Percentiles rank a stretch among this genome's conserved stretches.
Conservation (phyloP, 2,797 vertebrate genomes). For the Sebastes cheni region DNA sequence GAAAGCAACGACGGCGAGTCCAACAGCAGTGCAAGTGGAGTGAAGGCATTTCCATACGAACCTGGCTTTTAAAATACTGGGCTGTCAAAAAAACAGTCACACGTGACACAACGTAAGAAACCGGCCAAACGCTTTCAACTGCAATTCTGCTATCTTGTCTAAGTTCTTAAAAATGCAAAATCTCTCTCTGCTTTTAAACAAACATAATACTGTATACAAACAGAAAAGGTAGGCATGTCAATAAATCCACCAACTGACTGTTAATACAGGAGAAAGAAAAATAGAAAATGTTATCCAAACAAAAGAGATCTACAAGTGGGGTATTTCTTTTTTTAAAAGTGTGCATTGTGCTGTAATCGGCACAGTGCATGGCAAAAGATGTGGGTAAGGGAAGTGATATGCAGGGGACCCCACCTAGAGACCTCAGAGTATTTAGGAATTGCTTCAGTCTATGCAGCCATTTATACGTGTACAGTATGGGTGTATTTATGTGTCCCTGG, state of each 20-base stretch:
- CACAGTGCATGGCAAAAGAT: slow-evolving; percentile 75
- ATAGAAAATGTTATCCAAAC: slow-evolving; percentile 80
- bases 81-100: slow-evolving; percentile 99
- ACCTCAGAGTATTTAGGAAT: slow-evolving; percentile 53
- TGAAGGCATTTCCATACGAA: slow-evolving; percentile 99
- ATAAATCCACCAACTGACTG: slow-evolving; percentile 80
- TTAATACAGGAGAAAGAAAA: slow-evolving; percentile 84
- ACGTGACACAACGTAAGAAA: slow-evolving; percentile 99
- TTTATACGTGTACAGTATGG: neutral
- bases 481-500: neutral
- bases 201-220: slow-evolving; percentile 85
- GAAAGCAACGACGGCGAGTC: slow-evolving; percentile 98
- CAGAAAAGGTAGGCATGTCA: slow-evolving; percentile 86
- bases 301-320: slow-evolving; percentile 86
- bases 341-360: slow-evolving; percentile 88
- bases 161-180: slow-evolving; percentile 89
- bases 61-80: slow-evolving; percentile 99
- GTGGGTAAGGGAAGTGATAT: slow-evolving; percentile 75
- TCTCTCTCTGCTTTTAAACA: slow-evolving; percentile 78
- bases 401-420: slow-evolving; percentile 76
- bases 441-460: neutral
- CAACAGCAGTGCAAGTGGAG: slow-evolving; percentile 99
- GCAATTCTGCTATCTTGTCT: slow-evolving; percentile 83
- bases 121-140: slow-evolving; percentile 94
- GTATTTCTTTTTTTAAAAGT: slow-evolving; percentile 70